Evolutionary conservation across 2,113 vertebrate species (phyloP), one percentile per base, ranked within the genome.

Genomic region (Oryzias curvinotus): DNA sequence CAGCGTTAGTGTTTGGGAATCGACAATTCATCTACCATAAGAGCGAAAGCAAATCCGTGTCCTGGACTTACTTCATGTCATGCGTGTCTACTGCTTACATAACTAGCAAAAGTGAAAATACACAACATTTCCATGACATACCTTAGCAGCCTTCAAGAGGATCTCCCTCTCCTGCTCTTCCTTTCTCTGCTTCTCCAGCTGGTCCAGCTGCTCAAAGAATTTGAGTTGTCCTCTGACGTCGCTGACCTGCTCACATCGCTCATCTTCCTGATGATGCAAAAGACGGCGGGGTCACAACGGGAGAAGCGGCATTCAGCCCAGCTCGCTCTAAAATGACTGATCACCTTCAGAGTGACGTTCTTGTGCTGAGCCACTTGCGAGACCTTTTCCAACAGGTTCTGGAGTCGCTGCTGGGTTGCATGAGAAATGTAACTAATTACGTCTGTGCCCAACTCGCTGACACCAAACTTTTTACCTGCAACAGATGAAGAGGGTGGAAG

Each of bases 161-260:
- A 96, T 98, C 75, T 98, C 95, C 59, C 94, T 89, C 84, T 98
- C 96, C 90, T 95, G 93, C 65, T 96, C 95, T 1, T 97, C 95
- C 70, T 96, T 97, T 52, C 92, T 90, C 78, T 96, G 95, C 65
- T 95, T 97, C 70, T 97, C 95, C 75, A 96, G 92, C 78, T 96
- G 95, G 88, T 98, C 95, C 26, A 96, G 92, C 88, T 96, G 95
- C 84, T 96, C 95, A 48, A 96, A 95, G 78, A 95, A 97, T 63
- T 93, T 95, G 54, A 96, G 93, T 85, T 96, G 95, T 1, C 92
- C 82, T 77, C 95, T 92, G 56, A 96, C 94, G 0, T 96, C 93
- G 62, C 90, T 93, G 17, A 86, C 86, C 85, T 94, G 95, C 74
- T 96, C 93, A 0, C 91, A 91, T 65, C 90, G 92, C 74, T 94